Conservation (phyloP, 2,113 vertebrate species). For the Pavo muticus region DNA sequence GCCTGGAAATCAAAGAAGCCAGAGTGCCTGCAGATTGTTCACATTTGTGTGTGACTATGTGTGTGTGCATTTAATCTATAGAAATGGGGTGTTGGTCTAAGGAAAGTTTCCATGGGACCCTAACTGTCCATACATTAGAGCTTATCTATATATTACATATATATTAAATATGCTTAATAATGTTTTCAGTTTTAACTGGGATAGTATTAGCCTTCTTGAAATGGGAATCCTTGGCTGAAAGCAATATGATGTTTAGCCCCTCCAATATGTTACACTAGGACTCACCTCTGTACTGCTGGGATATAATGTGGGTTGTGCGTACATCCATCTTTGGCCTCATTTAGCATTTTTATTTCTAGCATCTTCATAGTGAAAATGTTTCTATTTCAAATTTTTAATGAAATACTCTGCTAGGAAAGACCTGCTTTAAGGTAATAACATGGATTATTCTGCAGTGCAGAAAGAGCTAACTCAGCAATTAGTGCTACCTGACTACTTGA, state of each 20-base stretch:
- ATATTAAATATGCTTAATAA: not conserved
- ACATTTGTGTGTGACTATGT: not conserved
- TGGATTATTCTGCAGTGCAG: not conserved
- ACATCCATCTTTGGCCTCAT: not conserved
- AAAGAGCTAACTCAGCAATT: not conserved
- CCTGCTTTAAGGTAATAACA: not conserved
- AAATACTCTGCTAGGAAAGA: not conserved
- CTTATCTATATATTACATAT: rapidly evolving
- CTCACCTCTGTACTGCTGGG: not conserved
- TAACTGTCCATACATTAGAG: not conserved
- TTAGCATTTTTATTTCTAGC: not conserved
- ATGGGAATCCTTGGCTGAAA: not conserved
- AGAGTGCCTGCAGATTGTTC: too few species aligned
- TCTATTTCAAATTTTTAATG: not conserved
- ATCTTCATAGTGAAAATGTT: not conserved
- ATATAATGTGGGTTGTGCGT: rapidly evolving
- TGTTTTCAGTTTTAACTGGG: not conserved
- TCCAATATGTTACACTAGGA: not conserved
- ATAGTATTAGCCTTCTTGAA: not conserved
- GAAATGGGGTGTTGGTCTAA: not conserved
- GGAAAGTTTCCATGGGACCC: not conserved
- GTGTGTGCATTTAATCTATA: not conserved
- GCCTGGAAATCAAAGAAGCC: not conserved
- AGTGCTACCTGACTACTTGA: not conserved
- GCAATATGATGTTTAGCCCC: not conserved